Conservation (phyloP, 1,140 invertebrate genomes). For the Rhopalosiphum padi region DNA sequence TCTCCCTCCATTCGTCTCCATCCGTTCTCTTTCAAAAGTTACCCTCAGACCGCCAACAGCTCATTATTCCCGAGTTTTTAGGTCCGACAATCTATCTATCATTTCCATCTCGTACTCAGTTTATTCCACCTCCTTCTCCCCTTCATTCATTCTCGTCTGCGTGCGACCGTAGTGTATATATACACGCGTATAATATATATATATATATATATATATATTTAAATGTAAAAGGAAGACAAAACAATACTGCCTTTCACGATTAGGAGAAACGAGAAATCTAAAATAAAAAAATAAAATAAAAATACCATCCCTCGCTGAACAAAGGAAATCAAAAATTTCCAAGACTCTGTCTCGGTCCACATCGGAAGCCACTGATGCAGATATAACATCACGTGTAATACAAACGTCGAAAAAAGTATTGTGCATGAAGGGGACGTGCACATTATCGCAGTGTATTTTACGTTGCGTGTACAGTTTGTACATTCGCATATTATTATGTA, state of each 20-base stretch:
- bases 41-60: constrained; percentile 25
- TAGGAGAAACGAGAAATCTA: constrained; percentile 43
- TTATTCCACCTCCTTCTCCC: background rate
- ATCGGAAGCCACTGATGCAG: background rate
- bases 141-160: background rate
- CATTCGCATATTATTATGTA: background rate
- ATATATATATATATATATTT: background rate
- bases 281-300: background rate
- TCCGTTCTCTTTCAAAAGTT: constrained; percentile 35
- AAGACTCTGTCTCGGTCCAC: background rate
- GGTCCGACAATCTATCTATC: constrained; percentile 45
- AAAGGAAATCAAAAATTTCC: constrained; percentile 39
- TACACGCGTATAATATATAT: background rate
- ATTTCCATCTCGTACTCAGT: constrained; percentile 9
- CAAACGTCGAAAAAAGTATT: constrained; percentile 2
- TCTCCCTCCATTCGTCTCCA: background rate
- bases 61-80: constrained; percentile 42
- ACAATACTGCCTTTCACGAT: constrained; percentile 27
- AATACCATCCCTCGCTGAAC: background rate
- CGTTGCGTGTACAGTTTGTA: background rate
- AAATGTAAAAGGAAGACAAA: background rate
- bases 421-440: background rate
- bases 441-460: background rate
- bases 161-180: background rate
- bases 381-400: constrained; percentile 9